phyloP scores from a whole-genome alignment of 2,113 vertebrate species.

The Tenrec ecaudatus region DNA sequence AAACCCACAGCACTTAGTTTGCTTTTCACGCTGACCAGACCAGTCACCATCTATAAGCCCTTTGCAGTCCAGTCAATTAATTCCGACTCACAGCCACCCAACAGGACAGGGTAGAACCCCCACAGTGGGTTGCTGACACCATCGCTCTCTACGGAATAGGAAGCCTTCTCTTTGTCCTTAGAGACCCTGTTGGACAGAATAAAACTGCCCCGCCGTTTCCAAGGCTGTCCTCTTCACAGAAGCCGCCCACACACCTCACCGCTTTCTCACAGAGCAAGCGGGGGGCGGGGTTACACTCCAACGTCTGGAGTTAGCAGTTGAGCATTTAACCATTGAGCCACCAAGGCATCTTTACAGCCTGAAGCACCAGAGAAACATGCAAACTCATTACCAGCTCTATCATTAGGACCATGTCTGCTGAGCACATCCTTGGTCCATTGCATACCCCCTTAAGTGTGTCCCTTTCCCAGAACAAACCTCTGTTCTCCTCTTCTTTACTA shows the following conservation, averaged over 20 bases:
- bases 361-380: background rate
- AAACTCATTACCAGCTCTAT: background rate
- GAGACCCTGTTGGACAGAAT: background rate
- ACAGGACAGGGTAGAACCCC: too few species aligned
- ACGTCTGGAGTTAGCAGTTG: background rate
- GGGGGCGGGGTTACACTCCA: background rate
- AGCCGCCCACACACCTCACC: background rate
- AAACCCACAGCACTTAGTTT: background rate
- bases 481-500: background rate
- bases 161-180: too few species aligned
- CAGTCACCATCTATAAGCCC: background rate
- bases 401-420: slow-evolving; percentile 3
- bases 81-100: background rate
- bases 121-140: too few species aligned
- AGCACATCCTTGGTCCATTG: background rate
- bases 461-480: background rate
- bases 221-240: background rate
- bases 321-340: background rate
- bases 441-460: background rate
- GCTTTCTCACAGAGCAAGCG: background rate
- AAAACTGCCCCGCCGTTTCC: background rate
- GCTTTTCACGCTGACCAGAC: background rate
- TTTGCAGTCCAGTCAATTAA: background rate
- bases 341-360: background rate
- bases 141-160: too few species aligned